These are phyloP conservation scores for Tenebrio molitor DNA, from an alignment of 1,140 invertebrate genomes.

Conservation along the genomic window DNA sequence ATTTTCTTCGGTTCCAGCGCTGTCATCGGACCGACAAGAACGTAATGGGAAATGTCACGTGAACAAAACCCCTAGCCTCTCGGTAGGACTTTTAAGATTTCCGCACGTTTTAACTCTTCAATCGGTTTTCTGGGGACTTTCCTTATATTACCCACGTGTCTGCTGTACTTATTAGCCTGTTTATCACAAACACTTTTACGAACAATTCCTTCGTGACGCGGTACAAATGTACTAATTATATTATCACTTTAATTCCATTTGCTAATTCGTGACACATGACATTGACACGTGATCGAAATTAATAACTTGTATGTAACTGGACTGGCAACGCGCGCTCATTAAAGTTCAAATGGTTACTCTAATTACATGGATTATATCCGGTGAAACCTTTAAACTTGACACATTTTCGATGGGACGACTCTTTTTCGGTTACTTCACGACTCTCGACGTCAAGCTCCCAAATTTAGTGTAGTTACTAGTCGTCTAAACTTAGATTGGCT, in stretches of 20 bases:
- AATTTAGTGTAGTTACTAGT: constrained; percentile 9
- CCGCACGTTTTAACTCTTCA: constrained; percentile 36
- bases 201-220: neutral
- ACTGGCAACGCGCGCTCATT: neutral
- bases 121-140: constrained; percentile 11
- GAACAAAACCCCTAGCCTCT: constrained; percentile 27
- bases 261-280: constrained; percentile 17
- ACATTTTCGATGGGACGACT: too few species aligned
- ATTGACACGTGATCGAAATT: neutral
- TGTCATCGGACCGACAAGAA: constrained; percentile 22
- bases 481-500: constrained; percentile 32
- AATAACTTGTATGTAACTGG: neutral
- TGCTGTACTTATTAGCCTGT: constrained; percentile 7
- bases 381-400: too few species aligned
- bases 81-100: constrained; percentile 24
- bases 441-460: neutral
- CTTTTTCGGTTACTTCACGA: too few species aligned
- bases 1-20: constrained; percentile 13
- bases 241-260: constrained; percentile 6
- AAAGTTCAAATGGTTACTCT: neutral
- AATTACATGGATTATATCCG: too few species aligned
- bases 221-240: neutral
- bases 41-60: constrained; percentile 34
- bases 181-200: neutral
- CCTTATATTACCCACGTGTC: constrained; percentile 8